Base-by-base conservation (phyloP, 2,797 vertebrate species). In the Alosa sapidissima region DNA sequence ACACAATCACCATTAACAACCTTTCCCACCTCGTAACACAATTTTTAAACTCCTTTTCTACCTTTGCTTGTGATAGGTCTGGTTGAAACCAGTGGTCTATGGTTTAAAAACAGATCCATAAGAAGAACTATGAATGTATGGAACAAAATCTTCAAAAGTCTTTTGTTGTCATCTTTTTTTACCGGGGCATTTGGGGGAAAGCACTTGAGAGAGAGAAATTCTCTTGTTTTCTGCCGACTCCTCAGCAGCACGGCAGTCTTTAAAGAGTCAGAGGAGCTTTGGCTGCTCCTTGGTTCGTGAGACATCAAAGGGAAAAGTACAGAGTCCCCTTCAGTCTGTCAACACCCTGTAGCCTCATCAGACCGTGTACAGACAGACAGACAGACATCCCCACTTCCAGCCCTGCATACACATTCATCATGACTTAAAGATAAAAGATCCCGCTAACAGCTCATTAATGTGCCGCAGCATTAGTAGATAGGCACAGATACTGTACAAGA, bases 291-390 rank as follows among this genome's bases (percentile, higher is more conserved):
- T 84, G 72, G 86, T 84, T 87, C 75, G 83, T 47, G 75, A 81
- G 58, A 85, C 81, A 85, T 87, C 86, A 87, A 85, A 87, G 82
- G 33, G 84, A 83, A 83, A 84, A 81, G 86, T 47, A 24, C 78
- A 85, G 84, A 85, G 83, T 85, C 58, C 84, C 83, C 78, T 85
- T 87, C 85, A 83, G 65, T 85, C 86, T 87, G 86, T 84, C 86
- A 85, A 82, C 86, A 85, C 55, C 86, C 82, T 19, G 41, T 19
- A 78, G 13, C 36, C 13, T 0, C 41, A 8, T 21, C 72, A 9
- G 41, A 19, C 36, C 41, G 36, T 21, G 72, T 4, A 36, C 68
- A 36, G 68, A 6, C 14, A 36, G 21, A 52, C 7, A 51, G 49
- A 51, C 49, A 51, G 49, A 51, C 10, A 19, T 55, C 54, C 3